These are phyloP conservation scores for Bos javanicus DNA, from an alignment of 2,113 vertebrate genomes.

Conservation along the genomic window DNA sequence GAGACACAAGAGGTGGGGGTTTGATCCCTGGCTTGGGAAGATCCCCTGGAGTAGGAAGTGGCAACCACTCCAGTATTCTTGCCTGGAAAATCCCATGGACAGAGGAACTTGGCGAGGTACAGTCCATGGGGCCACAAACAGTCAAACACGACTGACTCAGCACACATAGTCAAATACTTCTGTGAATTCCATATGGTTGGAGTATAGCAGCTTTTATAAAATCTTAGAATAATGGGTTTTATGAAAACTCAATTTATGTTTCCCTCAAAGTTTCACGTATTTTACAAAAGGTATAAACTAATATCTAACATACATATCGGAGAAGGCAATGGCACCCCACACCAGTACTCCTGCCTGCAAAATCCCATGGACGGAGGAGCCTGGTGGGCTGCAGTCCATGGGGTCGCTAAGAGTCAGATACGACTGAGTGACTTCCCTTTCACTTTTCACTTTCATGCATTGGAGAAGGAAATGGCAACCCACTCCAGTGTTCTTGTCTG, in stretches of 20 bases:
- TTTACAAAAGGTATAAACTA: not conserved
- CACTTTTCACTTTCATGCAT: no score
- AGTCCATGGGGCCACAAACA: not conserved
- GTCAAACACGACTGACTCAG: not conserved
- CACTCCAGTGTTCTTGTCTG: no score
- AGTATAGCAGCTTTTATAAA: not conserved
- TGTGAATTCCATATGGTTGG: not conserved
- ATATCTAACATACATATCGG: not conserved
- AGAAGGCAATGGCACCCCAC: no score
- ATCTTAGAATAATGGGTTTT: not conserved
- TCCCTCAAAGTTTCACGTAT: not conserved
- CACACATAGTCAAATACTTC: not conserved
- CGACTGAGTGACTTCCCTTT: no score
- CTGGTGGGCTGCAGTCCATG: no score
- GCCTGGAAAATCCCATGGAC: not conserved
- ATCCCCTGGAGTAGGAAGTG: not conserved
- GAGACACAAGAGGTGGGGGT: not conserved
- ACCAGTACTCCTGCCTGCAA: no score
- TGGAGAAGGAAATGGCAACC: no score
- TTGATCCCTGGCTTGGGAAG: not conserved
- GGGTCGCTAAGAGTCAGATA: no score
- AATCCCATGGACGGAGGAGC: no score
- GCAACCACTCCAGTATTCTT: not conserved
- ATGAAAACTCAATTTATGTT: not conserved
- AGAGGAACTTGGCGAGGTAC: not conserved